Percentiles rank a stretch among this genome's conserved stretches.
Conservation (phyloP, 2,113 vertebrate species). For the Ptyas mucosa region DNA sequence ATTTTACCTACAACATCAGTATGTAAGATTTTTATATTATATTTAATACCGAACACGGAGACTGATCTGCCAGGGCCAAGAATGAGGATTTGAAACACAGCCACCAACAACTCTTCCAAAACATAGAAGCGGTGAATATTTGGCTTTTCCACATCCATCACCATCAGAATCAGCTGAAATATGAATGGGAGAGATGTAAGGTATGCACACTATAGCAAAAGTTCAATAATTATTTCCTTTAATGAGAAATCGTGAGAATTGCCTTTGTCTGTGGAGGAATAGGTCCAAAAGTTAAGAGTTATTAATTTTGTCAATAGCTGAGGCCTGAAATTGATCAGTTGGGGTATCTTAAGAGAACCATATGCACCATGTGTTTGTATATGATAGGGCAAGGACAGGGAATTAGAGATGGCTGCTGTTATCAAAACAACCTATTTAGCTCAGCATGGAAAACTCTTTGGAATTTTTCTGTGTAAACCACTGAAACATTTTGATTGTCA, state of each 20-base stretch:
- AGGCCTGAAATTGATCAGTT: background rate
- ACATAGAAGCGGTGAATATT: conserved; percentile 76
- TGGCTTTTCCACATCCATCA: conserved; percentile 79
- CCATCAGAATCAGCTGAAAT: conserved; percentile 52
- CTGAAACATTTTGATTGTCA: background rate
- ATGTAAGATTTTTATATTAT: background rate
- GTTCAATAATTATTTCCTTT: background rate
- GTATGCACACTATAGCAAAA: background rate
- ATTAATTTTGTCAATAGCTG: background rate
- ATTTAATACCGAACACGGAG: conserved; percentile 78
- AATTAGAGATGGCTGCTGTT: background rate
- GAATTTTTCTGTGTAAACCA: background rate
- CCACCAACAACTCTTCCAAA: conserved; percentile 91
- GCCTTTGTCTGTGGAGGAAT: background rate
- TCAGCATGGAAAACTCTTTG: background rate
- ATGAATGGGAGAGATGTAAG: background rate
- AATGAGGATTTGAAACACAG: conserved; percentile 79
- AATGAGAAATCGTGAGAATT: background rate
- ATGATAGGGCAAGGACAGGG: background rate
- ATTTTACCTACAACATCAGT: background rate
- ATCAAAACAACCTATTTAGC: background rate
- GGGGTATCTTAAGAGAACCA: background rate
- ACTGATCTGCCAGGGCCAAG: conserved; percentile 98
- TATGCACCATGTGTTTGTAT: background rate
- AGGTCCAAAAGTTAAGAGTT: background rate